These are phyloP conservation scores for Bryconaethiops microstoma DNA, from an alignment of 2,797 vertebrate genomes.

Conservation along the genomic window DNA sequence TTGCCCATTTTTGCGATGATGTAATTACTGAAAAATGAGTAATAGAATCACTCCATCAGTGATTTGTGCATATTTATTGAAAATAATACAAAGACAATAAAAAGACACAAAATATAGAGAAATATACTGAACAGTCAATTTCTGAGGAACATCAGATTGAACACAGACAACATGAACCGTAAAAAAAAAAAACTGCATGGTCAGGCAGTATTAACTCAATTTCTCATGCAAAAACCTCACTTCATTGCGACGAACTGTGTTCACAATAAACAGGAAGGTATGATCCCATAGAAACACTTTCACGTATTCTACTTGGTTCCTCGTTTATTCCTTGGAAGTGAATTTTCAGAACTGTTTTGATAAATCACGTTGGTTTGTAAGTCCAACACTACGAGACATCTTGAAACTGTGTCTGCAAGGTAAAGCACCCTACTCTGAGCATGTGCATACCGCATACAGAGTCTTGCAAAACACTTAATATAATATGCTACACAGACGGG, in stretches of 20 bases:
- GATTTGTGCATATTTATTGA: conserved; percentile 78
- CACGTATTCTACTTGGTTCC: neutral
- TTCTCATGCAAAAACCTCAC: neutral
- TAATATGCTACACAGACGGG: neutral
- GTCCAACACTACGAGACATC: neutral
- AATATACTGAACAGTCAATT: conserved; percentile 32
- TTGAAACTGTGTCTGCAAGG: neutral
- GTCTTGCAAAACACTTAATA: neutral
- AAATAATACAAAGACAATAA: conserved; percentile 79
- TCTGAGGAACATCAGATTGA: conserved; percentile 1
- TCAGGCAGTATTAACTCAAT: neutral
- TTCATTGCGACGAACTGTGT: conserved; percentile 2
- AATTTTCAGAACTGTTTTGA: neutral
- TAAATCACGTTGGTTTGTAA: too few relatives aligned
- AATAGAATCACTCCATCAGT: neutral
- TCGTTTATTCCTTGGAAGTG: neutral
- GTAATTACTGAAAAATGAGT: neutral
- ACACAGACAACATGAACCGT: neutral
- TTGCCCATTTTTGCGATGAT: too few relatives aligned
- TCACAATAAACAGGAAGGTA: neutral
- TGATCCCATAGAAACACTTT: neutral
- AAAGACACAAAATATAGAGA: conserved; percentile 69
- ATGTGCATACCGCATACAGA: neutral
- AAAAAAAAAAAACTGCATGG: neutral
- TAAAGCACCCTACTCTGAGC: neutral